Evolutionary conservation across 1,140 invertebrate genomes (phyloP), one percentile per base, ranked within the genome.

Genomic region (Drosophila eugracilis): DNA sequence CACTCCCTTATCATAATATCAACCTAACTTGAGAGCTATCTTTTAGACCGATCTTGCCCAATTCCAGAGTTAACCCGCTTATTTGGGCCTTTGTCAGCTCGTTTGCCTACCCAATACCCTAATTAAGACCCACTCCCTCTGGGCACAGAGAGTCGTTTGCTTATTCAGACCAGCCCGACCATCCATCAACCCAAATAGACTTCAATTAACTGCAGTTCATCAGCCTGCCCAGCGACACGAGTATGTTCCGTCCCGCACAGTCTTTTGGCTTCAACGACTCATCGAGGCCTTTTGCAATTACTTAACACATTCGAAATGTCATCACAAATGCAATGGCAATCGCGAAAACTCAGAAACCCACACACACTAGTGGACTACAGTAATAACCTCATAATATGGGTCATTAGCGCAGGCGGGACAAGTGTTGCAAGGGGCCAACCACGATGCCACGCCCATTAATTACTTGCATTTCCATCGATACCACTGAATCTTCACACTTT

Each of bases 371-470:
- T 14, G 36, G 21, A 24, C 49, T 12, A 15, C 45, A 52, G 63
- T 22, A 42, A 42, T 67, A 67, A 67, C 42, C 47, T 36, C 52
- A 63, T 86, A 70, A 74, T 74, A 57, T 86, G 81, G 77, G 73
- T 85, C 81, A 85, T 85, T 81, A 86, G 73, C 44, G 48, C 30
- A 66, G 44, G 59, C 34, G 34, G 42, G 21, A 37, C 65, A 59
- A 54, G 52, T 69, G 65, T 49, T 65, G n/a, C n/a, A n/a, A n/a
- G 37, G 28, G 42, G 37, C n/a, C 45, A 58, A 54, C 45, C 55
- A 39, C 36, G n/a, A n/a, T 50, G 76, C 62, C 62, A 66, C 63
- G 58, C 79, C 75, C 65, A 70, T 74, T 75, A 74, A 81, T 63
- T 77, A 70, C 73, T 52, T 74, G 60, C 50, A 58, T 57, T 70